A percentile compares a stretch with the other conserved stretches of the same genome.
Evolutionary conservation across 2,113 vertebrate genomes (phyloP).

Genomic region (Polyodon spathula): DNA sequence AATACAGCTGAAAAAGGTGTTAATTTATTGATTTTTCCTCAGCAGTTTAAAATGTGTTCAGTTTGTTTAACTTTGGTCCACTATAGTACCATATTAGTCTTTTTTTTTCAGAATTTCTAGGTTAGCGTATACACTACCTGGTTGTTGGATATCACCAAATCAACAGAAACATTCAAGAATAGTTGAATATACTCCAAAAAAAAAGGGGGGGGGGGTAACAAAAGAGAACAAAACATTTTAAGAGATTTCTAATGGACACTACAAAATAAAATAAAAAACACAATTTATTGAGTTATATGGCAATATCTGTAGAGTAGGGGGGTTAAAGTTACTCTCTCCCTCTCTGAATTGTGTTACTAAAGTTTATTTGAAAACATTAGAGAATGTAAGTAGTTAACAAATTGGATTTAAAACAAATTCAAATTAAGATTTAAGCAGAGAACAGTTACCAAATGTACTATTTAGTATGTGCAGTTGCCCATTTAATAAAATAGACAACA

Average conservation of each 20-base stretch:
- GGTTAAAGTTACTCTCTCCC: no score
- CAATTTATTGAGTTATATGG: neutral
- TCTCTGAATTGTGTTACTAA: no score
- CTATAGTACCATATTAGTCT: neutral
- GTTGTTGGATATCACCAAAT: neutral
- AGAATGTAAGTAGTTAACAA: no score
- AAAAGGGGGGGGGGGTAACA: neutral
- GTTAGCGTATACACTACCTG: neutral
- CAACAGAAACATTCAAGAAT: constrained; percentile 3
- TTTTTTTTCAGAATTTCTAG: neutral
- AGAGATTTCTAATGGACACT: neutral
- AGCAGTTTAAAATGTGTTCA: neutral
- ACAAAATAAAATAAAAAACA: neutral
- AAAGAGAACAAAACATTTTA: neutral
- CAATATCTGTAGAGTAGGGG: no score
- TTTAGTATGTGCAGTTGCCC: neutral
- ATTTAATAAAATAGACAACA: neutral
- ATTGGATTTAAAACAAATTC: no score
- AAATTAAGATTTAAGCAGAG: no score
- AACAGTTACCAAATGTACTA: no score
- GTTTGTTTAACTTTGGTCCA: neutral
- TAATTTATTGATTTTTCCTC: neutral
- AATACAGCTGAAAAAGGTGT: neutral
- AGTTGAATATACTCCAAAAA: neutral
- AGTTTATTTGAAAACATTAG: no score